Conservation (phyloP, 2,888 invertebrate species). For the Gymnoscelis rufifasciata region DNA sequence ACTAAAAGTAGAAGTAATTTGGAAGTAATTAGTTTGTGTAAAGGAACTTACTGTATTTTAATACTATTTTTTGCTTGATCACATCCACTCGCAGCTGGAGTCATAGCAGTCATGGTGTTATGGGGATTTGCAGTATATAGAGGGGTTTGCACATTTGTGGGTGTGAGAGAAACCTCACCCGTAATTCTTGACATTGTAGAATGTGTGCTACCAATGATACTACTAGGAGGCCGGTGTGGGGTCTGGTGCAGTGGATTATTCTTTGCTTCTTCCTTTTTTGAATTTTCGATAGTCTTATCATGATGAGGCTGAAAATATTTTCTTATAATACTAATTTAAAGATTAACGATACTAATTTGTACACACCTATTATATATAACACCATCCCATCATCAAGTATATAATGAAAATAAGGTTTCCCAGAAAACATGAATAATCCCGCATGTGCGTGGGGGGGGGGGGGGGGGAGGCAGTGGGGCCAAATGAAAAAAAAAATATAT, state of each 20-base stretch:
- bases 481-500: too few species aligned
- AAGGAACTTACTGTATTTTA: constrained; percentile 79
- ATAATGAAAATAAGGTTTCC: too few species aligned
- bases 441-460: too few species aligned
- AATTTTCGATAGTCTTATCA: constrained; percentile 2
- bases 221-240: constrained; percentile 13
- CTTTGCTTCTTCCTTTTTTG: constrained; percentile 10
- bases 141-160: constrained; percentile 63
- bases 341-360: too few species aligned
- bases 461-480: too few species aligned
- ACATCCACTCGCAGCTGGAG: constrained; percentile 73
- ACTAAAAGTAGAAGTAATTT: too few species aligned
- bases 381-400: too few species aligned
- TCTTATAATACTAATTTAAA: too few species aligned
- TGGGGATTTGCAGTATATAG: constrained; percentile 71
- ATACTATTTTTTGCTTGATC: constrained; percentile 80
- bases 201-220: constrained; percentile 11
- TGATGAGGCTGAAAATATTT: constrained; percentile 2
- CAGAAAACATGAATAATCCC: too few species aligned
- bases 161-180: constrained; percentile 65
- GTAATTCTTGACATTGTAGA: constrained; percentile 18
- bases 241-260: constrained; percentile 8
- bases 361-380: too few species aligned
- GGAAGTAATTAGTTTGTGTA: too few species aligned
- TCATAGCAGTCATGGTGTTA: constrained; percentile 72